Base-by-base conservation (phyloP, 2,888 invertebrate genomes). In the Caenorhabditis panamensis region DNA sequence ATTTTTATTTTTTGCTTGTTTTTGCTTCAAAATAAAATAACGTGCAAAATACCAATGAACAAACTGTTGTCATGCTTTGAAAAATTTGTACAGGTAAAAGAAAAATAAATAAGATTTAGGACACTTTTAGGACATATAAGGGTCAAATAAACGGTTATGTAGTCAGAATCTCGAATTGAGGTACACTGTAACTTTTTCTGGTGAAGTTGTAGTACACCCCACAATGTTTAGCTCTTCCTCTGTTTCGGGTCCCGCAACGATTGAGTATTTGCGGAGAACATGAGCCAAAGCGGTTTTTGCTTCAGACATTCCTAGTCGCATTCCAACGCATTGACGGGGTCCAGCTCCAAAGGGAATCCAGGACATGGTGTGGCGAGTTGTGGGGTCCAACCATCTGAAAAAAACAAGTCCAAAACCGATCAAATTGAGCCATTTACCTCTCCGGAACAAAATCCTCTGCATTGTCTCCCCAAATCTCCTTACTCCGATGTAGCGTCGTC, bases 271-370 rank as follows among this genome's bases (percentile, higher is more conserved):
- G 6, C 82, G 72, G 11, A 90, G 76, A 13, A 90, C 49, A 47
- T 81, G 81, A 0, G 82, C 81, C 5, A 90, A 64, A 0, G 86
- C 85, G 63, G 87, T 49, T 62, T 90, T 90, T 22, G 84, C 81
- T 79, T 90, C 90, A 49, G 86, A 61, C 28, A 84, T 81, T 20
- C 87, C 89, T 28, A 89, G 49, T 51, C 88, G 64, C 85, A 88
- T 86, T 67, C 89, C 89, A 49, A 89, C 84, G 69, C 90, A 90
- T 51, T 82, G 80, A 67, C 89, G 72, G 0, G 89, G 89, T 2
- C 89, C 89, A 1, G 83, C 87, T 13, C 89, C 89, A 58, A 87
- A 88, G 24, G 86, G 86, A n/a, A 84, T 66, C 84, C 83, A 86
- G 0, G 84, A 76, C 77, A 82, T 76, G 3, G 18, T 54, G 37